phyloP scores from a whole-genome alignment of 2,113 vertebrate genomes.

The Osmerus mordax region DNA sequence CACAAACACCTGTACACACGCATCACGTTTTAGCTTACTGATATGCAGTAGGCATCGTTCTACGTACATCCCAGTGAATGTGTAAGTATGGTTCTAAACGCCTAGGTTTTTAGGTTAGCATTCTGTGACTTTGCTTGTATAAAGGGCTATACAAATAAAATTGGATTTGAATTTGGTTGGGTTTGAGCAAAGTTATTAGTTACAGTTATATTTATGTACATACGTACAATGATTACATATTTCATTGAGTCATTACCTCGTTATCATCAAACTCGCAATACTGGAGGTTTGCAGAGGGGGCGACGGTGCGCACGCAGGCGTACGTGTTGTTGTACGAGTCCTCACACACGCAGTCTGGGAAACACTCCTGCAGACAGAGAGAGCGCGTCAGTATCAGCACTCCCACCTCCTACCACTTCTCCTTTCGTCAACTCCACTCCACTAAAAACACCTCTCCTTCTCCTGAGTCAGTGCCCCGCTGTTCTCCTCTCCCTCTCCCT shows the following conservation, averaged over 20 bases:
- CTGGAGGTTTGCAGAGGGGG: slow-evolving; percentile 81
- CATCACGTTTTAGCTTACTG: neutral
- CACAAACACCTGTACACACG: slow-evolving; percentile 63
- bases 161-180: too few relatives aligned
- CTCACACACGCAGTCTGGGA: slow-evolving; percentile 98
- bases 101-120: too few relatives aligned
- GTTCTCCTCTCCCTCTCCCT: too few relatives aligned
- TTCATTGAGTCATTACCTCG: slow-evolving; percentile 72
- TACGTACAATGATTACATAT: neutral
- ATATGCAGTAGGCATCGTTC: too few relatives aligned
- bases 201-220: neutral
- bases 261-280: slow-evolving; percentile 97
- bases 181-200: too few relatives aligned
- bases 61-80: too few relatives aligned
- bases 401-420: neutral
- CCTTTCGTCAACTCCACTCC: neutral
- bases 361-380: slow-evolving; percentile 81
- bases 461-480: too few relatives aligned
- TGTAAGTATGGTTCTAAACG: too few relatives aligned
- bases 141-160: too few relatives aligned
- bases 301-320: slow-evolving; percentile 87
- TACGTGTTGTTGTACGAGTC: slow-evolving; percentile 97
- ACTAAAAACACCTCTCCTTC: neutral
- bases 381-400: neutral
- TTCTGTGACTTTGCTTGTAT: too few relatives aligned